A percentile compares a stretch with the other conserved stretches of the same genome.
phyloP scores from a whole-genome alignment of 2,113 vertebrate genomes.

The Tilapia sparmanii region DNA sequence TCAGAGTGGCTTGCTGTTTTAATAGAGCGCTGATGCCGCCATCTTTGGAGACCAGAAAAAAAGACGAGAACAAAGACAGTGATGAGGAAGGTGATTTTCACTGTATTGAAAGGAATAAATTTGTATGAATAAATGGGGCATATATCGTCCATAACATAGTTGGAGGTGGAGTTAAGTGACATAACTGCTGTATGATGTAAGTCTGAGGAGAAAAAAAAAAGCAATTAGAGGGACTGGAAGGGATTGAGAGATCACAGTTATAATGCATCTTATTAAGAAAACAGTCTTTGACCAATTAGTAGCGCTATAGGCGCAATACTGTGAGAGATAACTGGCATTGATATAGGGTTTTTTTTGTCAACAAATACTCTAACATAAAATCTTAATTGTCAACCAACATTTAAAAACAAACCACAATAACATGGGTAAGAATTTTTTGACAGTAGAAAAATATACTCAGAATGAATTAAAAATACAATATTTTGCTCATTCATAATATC shows the following conservation, averaged over 20 bases:
- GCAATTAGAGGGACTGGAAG: background rate
- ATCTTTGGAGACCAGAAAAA: background rate
- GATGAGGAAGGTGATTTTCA: background rate
- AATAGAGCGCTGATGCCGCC: fast-evolving
- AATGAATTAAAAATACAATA: background rate
- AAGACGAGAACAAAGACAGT: background rate
- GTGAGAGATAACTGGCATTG: background rate
- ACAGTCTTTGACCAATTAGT: background rate
- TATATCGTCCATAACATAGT: fast-evolving
- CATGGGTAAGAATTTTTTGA: background rate
- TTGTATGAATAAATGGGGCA: fast-evolving
- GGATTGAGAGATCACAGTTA: background rate
- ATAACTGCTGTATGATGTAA: background rate
- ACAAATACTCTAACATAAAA: background rate
- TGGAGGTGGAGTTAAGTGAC: fast-evolving
- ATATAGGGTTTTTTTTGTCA: background rate
- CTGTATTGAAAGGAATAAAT: background rate
- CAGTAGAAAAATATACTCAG: background rate
- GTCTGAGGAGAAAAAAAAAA: background rate
- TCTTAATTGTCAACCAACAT: background rate
- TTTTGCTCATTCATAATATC: background rate
- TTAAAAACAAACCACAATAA: fast-evolving
- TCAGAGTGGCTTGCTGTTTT: fast-evolving
- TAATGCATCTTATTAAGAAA: background rate
- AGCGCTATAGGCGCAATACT: fast-evolving